phyloP scores from a whole-genome alignment of 2,888 invertebrate genomes.

The Caenorhabditis macrosperma region DNA sequence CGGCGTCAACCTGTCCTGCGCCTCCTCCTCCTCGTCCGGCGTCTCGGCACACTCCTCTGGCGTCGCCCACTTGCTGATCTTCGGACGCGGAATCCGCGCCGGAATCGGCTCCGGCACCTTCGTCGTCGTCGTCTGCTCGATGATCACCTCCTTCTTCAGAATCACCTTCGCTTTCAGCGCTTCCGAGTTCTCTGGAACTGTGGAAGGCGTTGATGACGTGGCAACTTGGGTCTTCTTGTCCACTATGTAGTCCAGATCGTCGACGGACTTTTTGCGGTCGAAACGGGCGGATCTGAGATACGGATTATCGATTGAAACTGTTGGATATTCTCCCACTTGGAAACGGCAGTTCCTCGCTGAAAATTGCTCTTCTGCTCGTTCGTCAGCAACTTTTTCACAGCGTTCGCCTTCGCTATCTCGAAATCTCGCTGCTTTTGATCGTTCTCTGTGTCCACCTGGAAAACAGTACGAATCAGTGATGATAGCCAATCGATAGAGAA shows the following conservation, averaged over 20 bases:
- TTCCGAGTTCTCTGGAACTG: conserved; percentile 61
- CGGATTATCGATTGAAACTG: too few relatives aligned
- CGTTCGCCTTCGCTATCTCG: conserved; percentile 71
- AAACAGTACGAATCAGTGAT: too few relatives aligned
- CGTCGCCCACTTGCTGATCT: conserved; percentile 72
- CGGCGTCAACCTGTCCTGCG: conserved; percentile 71
- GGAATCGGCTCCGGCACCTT: conserved; percentile 76
- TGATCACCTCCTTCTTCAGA: conserved; percentile 71
- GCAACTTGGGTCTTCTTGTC: conserved; percentile 66
- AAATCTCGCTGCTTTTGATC: conserved; percentile 58
- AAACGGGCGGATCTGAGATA: conserved; percentile 61
- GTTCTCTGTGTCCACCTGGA: conserved; percentile 22
- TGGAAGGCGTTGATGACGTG: conserved; percentile 50
- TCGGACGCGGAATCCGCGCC: conserved; percentile 79
- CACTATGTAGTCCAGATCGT: conserved; percentile 76
- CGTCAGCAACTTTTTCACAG: conserved; percentile 78
- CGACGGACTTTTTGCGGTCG: conserved; percentile 66
- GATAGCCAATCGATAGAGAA: background rate
- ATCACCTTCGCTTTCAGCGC: conserved; percentile 75
- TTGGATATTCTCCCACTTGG: conserved; percentile 44
- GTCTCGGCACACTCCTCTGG: conserved; percentile 66
- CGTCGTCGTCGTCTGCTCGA: conserved; percentile 31
- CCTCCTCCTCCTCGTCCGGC: conserved; percentile 75
- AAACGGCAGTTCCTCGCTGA: conserved; percentile 61
- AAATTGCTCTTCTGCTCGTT: conserved; percentile 70